phyloP scores from a whole-genome alignment of 2,888 invertebrate species.

The Proisotoma minuta region DNA sequence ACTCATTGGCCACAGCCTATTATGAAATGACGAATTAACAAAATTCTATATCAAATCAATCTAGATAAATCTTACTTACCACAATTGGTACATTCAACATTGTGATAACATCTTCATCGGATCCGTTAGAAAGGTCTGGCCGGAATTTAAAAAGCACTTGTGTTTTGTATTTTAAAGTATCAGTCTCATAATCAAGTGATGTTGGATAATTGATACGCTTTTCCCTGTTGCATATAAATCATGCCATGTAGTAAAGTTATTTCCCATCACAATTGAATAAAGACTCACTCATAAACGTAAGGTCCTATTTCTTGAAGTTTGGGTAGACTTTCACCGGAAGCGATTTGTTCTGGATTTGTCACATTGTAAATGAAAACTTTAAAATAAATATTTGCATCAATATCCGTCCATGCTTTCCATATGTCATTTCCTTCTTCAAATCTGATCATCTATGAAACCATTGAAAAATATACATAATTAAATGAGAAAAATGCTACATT shows the following conservation, averaged over 20 bases:
- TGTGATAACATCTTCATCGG: conserved; percentile 26
- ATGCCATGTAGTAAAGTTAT: background rate
- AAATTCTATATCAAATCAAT: background rate
- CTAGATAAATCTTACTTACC: background rate
- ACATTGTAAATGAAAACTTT: conserved; percentile 30
- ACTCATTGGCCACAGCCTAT: conserved; percentile 32
- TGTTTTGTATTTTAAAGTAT: conserved; percentile 20
- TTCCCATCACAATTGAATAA: background rate
- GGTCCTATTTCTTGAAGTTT: conserved; percentile 31
- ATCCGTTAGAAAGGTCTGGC: conserved; percentile 32
- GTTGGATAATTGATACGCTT: background rate
- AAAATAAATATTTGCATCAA: conserved; percentile 24
- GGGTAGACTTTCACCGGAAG: conserved; percentile 20
- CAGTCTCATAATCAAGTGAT: conserved; percentile 12
- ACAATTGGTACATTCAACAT: conserved; percentile 26
- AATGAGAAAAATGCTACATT: too few relatives aligned
- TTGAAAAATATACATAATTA: too few relatives aligned
- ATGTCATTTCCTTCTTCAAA: conserved; percentile 32
- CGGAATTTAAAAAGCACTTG: conserved; percentile 24
- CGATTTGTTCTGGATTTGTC: conserved; percentile 33
- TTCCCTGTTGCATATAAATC: background rate
- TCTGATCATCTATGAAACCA: conserved; percentile 26
- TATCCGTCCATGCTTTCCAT: conserved; percentile 26
- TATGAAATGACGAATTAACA: background rate
- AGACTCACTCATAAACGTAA: conserved; percentile 36